A percentile compares a stretch with the other conserved stretches of the same genome.
These are phyloP conservation scores for Ecliptopera silaceata DNA, from an alignment of 2,888 invertebrate genomes.

Conservation along the genomic window DNA sequence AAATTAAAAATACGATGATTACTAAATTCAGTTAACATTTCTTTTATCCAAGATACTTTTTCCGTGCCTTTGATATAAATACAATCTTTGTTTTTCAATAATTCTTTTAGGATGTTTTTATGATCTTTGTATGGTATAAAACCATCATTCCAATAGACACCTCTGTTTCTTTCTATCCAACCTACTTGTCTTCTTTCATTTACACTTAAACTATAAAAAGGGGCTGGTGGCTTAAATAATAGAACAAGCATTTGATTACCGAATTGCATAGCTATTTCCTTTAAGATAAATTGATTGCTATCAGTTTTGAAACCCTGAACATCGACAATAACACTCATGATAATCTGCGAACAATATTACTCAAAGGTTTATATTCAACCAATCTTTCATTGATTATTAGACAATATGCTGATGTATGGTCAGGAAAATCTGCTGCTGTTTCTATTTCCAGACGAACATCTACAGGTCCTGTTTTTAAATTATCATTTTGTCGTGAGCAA, in stretches of 20 bases:
- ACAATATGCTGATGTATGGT: conserved; percentile 38
- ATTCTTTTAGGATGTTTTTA: neutral
- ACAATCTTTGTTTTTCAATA: neutral
- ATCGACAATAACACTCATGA: conserved; percentile 4
- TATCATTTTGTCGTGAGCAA: conserved; percentile 40
- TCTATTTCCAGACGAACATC: conserved; percentile 42
- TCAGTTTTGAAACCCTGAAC: conserved; percentile 14
- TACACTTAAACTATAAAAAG: conserved; percentile 28
- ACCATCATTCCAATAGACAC: conserved; percentile 9
- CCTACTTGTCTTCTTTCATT: conserved; percentile 15
- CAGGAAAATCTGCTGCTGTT: conserved; percentile 29
- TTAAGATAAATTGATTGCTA: conserved; percentile 27
- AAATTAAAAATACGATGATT: neutral
- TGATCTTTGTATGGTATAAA: neutral
- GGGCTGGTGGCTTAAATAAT: conserved; percentile 31
- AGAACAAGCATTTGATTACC: conserved; percentile 16
- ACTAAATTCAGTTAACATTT: neutral
- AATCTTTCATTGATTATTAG: conserved; percentile 38
- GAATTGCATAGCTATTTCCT: conserved; percentile 34
- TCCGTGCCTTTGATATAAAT: neutral
- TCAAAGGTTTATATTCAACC: conserved; percentile 36
- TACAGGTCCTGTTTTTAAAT: conserved; percentile 35
- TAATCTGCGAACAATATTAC: conserved; percentile 35
- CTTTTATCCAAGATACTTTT: conserved; percentile 2
- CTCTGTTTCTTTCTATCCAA: conserved; percentile 9